phyloP scores from a whole-genome alignment of 2,797 vertebrate species.

The Tangara arthus region DNA sequence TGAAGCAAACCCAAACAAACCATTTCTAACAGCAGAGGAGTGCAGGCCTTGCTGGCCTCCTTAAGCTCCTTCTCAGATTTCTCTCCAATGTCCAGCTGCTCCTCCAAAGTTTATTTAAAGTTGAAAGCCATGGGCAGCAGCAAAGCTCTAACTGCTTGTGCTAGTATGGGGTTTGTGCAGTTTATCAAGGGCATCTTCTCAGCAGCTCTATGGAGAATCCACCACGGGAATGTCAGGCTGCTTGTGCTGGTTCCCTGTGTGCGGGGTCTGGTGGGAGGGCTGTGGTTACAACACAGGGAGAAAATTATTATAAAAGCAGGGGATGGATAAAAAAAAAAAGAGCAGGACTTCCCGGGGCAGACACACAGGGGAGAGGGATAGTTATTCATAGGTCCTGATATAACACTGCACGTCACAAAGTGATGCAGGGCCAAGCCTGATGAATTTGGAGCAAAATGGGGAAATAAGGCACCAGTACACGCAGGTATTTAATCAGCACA shows the following conservation, averaged over 20 bases:
- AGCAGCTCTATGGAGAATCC: background rate
- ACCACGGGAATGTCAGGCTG: background rate
- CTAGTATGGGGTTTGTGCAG: background rate
- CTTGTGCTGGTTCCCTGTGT: background rate
- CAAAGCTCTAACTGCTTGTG: background rate
- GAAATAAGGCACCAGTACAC: too few species aligned
- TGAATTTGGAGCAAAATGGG: background rate
- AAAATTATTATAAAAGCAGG: background rate
- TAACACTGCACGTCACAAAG: background rate
- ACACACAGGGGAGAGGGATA: background rate
- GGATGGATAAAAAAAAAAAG: accelerated
- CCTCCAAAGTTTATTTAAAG: background rate
- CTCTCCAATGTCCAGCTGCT: background rate
- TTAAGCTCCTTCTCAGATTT: background rate
- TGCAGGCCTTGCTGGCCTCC: background rate
- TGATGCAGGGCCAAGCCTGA: background rate
- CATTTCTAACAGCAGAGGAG: background rate
- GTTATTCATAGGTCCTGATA: background rate
- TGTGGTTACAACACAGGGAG: background rate
- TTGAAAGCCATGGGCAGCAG: background rate
- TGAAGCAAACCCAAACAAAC: background rate
- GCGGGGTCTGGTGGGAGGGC: background rate
- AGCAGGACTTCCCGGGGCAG: background rate
- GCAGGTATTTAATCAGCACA: constrained; percentile 43
- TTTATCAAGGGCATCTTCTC: background rate